phyloP scores from a whole-genome alignment of 2,113 vertebrate genomes.

The Tetrao urogallus region DNA sequence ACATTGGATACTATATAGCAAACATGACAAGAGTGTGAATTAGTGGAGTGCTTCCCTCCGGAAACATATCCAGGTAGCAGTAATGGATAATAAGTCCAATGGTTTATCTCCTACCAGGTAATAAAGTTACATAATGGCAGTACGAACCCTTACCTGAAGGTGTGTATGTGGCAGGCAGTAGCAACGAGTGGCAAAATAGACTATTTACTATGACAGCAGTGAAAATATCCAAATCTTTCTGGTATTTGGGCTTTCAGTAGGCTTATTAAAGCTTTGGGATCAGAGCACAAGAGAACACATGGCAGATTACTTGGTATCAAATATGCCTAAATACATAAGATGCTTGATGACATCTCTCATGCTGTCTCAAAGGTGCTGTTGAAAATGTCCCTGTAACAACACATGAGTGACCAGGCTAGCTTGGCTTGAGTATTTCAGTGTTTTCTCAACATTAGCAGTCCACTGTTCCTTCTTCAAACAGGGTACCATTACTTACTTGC shows the following conservation, averaged over 20 bases:
- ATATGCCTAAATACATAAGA: neutral
- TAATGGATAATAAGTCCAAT: constrained; percentile 50
- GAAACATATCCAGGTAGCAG: constrained; percentile 15
- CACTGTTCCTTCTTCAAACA: neutral
- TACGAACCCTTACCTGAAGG: constrained; percentile 10
- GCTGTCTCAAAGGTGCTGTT: neutral
- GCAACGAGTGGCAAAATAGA: neutral
- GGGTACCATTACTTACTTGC: neutral
- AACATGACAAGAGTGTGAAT: constrained; percentile 53
- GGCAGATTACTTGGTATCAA: neutral
- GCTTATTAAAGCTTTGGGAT: neutral
- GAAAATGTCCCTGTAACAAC: neutral
- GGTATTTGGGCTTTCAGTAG: neutral
- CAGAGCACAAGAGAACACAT: neutral
- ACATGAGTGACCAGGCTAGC: neutral
- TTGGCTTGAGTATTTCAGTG: neutral
- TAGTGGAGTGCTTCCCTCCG: constrained; percentile 19
- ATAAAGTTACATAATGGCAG: constrained; percentile 36
- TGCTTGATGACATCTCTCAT: neutral
- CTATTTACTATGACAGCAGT: neutral
- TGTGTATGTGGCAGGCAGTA: neutral
- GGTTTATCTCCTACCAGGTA: constrained; percentile 26
- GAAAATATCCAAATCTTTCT: neutral
- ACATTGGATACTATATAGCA: neutral
- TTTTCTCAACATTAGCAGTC: neutral